Evolutionary conservation across 2,888 invertebrate species (phyloP), one percentile per base, ranked within the genome.

Genomic region (Meloe dianella): DNA sequence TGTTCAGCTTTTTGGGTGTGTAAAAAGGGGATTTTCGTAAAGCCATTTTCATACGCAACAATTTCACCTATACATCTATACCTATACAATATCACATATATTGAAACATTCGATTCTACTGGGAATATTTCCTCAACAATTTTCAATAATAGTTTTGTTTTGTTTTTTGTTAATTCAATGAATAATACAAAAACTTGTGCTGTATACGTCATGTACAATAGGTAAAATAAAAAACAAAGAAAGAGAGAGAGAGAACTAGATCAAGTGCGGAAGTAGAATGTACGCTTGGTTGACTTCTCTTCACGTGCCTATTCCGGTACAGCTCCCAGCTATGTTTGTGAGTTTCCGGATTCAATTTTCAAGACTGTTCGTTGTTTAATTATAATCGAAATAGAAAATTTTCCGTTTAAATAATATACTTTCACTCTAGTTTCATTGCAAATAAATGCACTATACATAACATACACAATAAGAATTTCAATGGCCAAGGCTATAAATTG

Each of bases 21-120:
- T 41, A 17, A 68, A 68, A 68, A 66, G 66, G 65, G 68, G 68
- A 68, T 68, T 68, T 66, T 68, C 64, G 57, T 66, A 68, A 65
- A 68, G 66, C 68, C 68, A 64, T 68, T 68, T 66, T 63, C 57
- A 60, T 63, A 66, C 61, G 65, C 66, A n/a, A 61, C 61, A 51
- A 65, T 54, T 65, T 64, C 41, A 61, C 22, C 59, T 60, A 57
- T 30, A 63, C 61, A 63, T 66, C 60, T n/a, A n/a, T n/a, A n/a
- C n/a, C n/a, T n/a, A n/a, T n/a, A n/a, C n/a, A n/a, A n/a, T n/a
- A n/a, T n/a, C n/a, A n/a, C n/a, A n/a, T n/a, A n/a, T n/a, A n/a
- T n/a, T n/a, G n/a, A n/a, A n/a, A n/a, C n/a, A n/a, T n/a, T n/a
- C n/a, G n/a, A n/a, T n/a, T n/a, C 32, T 1, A 32, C 7, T 32